Conservation (phyloP, 2,113 vertebrate genomes). For the Bubo scandiacus region DNA sequence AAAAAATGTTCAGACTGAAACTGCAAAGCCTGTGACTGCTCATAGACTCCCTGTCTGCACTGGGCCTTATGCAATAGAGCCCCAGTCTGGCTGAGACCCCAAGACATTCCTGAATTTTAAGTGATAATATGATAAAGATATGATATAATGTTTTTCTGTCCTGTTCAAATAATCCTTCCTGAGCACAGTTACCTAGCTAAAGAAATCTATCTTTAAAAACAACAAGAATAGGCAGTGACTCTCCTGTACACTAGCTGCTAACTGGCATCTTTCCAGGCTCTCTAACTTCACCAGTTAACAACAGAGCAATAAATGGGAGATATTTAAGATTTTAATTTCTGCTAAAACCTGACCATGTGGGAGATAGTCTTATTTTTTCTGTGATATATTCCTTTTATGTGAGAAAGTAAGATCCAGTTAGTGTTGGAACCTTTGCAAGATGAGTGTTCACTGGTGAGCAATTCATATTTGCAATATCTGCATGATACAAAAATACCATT, state of each 20-base stretch:
- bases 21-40: constrained; percentile 17
- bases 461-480: constrained; percentile 50
- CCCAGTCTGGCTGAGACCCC: background rate
- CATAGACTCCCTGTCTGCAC: background rate
- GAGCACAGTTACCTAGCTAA: background rate
- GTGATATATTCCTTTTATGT: constrained; percentile 2
- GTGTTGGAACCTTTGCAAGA: background rate
- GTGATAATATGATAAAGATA: background rate
- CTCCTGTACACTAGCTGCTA: background rate
- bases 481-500: constrained; percentile 42
- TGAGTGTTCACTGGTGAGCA: constrained; percentile 35
- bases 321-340: constrained; percentile 54
- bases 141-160: background rate
- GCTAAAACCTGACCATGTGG: background rate
- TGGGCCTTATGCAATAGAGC: background rate
- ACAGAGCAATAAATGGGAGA: constrained; percentile 13
- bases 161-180: background rate
- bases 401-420: background rate
- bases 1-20: background rate
- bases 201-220: background rate
- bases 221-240: background rate
- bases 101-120: constrained; percentile 7
- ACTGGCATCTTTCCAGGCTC: background rate
- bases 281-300: background rate
- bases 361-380: constrained; percentile 20